These are phyloP conservation scores for Sphecodes monilicornis DNA, from an alignment of 2,888 invertebrate species.

Conservation along the genomic window DNA sequence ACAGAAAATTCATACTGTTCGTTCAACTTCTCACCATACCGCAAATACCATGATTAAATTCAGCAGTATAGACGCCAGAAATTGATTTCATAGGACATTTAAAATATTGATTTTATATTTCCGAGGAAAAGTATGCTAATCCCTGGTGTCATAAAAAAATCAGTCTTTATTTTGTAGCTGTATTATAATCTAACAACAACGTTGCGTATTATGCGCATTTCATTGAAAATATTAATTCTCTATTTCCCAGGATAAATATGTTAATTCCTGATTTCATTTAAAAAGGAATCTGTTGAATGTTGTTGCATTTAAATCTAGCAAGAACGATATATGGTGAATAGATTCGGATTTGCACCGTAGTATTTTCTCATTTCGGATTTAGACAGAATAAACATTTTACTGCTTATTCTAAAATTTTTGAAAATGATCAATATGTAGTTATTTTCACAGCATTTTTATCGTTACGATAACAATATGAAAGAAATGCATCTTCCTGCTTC, in stretches of 20 bases:
- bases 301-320: not conserved
- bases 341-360: not conserved
- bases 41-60: not conserved
- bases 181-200: not conserved
- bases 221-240: too few relatives aligned
- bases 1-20: not conserved
- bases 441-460: not conserved
- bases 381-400: not conserved
- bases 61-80: not conserved
- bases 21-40: not conserved
- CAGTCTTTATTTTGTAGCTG: not conserved
- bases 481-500: too few relatives aligned
- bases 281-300: not conserved
- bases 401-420: not conserved
- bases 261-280: not conserved
- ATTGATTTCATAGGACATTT: not conserved
- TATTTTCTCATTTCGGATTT: not conserved
- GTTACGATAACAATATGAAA: not conserved
- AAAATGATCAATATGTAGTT: not conserved
- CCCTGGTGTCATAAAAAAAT: not conserved
- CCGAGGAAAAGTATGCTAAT: not conserved
- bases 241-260: too few relatives aligned
- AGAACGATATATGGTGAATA: not conserved
- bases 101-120: not conserved
- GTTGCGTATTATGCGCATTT: not conserved